Percentiles rank a stretch among this genome's conserved stretches.
phyloP scores from a whole-genome alignment of 2,888 invertebrate species.

The Eulithis prunata region DNA sequence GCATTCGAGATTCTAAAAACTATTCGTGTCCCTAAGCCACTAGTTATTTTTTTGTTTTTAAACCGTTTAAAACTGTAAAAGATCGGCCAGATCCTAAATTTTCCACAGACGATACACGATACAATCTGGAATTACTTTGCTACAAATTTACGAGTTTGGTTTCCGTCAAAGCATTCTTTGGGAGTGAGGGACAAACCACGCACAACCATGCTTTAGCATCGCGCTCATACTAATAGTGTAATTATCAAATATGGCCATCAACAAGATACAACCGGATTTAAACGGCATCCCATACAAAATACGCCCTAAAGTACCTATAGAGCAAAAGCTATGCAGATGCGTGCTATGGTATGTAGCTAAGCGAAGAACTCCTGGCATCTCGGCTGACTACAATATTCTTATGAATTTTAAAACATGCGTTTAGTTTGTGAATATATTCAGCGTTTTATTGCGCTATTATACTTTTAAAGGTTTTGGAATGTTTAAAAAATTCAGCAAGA shows the following conservation, averaged over 20 bases:
- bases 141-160: constrained; percentile 73
- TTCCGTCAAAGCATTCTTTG: constrained; percentile 67
- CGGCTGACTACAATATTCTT: constrained; percentile 70
- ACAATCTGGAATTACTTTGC: constrained; percentile 68
- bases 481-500: constrained; percentile 49
- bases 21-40: constrained; percentile 33
- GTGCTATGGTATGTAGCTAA: constrained; percentile 8
- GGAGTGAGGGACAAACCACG: constrained; percentile 22
- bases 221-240: background rate
- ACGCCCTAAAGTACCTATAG: background rate
- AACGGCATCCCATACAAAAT: background rate
- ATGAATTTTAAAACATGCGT: constrained; percentile 73
- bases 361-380: constrained; percentile 67
- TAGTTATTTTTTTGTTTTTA: constrained; percentile 40
- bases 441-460: constrained; percentile 70
- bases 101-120: constrained; percentile 72
- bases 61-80: constrained; percentile 42
- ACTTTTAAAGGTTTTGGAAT: constrained; percentile 60
- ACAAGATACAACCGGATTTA: background rate
- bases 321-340: constrained; percentile 1
- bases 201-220: constrained; percentile 7
- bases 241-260: background rate
- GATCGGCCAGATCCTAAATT: constrained; percentile 61
- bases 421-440: constrained; percentile 65
- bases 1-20: constrained; percentile 14